Percentiles rank a stretch among this genome's conserved stretches.
phyloP scores from a whole-genome alignment of 2,797 vertebrate genomes.

The Tapirus indicus region DNA sequence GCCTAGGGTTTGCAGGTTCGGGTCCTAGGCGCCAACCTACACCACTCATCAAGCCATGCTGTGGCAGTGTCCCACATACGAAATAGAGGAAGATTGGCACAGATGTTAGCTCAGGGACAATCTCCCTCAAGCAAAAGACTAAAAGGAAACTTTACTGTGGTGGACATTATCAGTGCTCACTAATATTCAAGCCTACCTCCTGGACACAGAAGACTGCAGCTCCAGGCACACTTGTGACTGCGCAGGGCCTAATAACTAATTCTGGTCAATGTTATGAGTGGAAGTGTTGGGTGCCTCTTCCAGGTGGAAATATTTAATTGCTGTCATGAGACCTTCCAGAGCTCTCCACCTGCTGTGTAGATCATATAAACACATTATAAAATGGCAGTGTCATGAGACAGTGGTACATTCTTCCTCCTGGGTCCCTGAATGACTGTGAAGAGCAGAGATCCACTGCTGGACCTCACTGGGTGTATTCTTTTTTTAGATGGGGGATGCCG shows the following conservation, averaged over 20 bases:
- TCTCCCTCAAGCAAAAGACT: background rate
- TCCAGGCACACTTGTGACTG: background rate
- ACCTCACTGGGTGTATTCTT: background rate
- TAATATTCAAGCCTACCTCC: background rate
- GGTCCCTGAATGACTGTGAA: background rate
- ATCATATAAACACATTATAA: background rate
- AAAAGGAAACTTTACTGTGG: background rate
- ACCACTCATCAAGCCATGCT: no score
- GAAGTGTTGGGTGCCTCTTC: background rate
- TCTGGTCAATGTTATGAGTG: background rate
- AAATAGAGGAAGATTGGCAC: no score
- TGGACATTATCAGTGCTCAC: background rate
- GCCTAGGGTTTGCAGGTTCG: no score
- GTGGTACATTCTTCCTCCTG: background rate
- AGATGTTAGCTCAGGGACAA: no score
- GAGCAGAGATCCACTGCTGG: background rate
- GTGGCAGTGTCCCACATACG: no score
- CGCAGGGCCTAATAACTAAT: background rate
- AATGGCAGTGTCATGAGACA: background rate
- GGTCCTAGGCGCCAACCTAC: no score
- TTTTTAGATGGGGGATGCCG: background rate
- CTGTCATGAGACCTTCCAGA: background rate
- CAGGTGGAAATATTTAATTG: background rate
- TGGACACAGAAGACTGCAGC: background rate
- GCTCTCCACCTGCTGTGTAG: background rate